Percentiles rank a stretch among this genome's conserved stretches.
phyloP scores from a whole-genome alignment of 2,888 invertebrate genomes.

The Apocheima hispidaria region DNA sequence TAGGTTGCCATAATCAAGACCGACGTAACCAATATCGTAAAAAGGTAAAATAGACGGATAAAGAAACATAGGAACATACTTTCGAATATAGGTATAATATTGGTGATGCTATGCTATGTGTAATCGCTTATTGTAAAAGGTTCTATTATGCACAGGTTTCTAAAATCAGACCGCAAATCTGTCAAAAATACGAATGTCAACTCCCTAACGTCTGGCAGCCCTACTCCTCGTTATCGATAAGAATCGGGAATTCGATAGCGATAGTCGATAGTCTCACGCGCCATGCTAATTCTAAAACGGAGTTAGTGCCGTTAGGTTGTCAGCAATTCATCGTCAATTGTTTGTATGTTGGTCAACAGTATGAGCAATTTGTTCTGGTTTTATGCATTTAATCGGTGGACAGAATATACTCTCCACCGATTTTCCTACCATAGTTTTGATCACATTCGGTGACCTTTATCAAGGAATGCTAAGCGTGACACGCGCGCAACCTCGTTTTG shows the following conservation, averaged over 20 bases:
- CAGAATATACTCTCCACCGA: background rate
- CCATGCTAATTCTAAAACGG: constrained; percentile 39
- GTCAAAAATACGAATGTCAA: background rate
- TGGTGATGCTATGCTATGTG: too few relatives aligned
- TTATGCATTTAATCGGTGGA: constrained; percentile 33
- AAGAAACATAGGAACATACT: too few relatives aligned
- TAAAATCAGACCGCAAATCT: background rate
- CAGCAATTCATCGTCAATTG: constrained; percentile 37
- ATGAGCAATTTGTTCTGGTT: constrained; percentile 21
- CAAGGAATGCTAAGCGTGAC: too few relatives aligned
- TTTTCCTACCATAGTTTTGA: too few relatives aligned
- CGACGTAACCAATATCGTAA: too few relatives aligned
- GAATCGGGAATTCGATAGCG: constrained; percentile 22
- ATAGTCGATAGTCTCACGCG: constrained; percentile 37
- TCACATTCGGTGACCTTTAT: too few relatives aligned
- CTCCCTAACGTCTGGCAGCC: background rate
- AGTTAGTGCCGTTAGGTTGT: constrained; percentile 42
- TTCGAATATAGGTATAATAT: too few relatives aligned
- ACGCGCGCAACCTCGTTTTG: too few relatives aligned
- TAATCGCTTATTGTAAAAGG: too few relatives aligned
- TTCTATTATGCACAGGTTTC: too few relatives aligned
- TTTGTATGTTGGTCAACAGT: constrained; percentile 37
- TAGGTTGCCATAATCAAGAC: too few relatives aligned
- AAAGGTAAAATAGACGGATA: too few relatives aligned
- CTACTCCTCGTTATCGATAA: constrained; percentile 25